phyloP scores from a whole-genome alignment of 2,113 vertebrate species.

The Nyctereutes procyonoides region DNA sequence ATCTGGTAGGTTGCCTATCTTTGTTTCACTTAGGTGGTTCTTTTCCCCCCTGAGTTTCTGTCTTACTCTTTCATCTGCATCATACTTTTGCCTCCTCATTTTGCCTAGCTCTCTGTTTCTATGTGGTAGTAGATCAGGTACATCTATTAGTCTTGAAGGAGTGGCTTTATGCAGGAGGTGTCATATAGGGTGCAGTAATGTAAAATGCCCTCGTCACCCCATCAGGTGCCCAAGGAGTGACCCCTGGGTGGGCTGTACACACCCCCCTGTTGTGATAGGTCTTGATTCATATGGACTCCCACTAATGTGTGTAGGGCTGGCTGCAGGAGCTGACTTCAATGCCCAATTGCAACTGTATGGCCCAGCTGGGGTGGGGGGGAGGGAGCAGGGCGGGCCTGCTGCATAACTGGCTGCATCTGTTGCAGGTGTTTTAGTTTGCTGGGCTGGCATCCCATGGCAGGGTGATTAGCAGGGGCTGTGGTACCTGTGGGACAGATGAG shows the following conservation, averaged over 20 bases:
- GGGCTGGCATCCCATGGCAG: not conserved
- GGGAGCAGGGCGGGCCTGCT: not conserved
- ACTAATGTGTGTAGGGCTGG: not conserved
- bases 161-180: not conserved
- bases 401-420: not conserved
- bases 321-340: not conserved
- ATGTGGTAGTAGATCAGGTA: not conserved
- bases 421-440: not conserved
- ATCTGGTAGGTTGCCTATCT: not conserved
- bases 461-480: not conserved
- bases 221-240: not conserved
- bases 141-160: not conserved
- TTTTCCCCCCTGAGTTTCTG: not conserved
- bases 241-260: not conserved
- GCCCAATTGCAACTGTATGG: not conserved
- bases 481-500: not conserved
- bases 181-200: not conserved
- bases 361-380: not conserved
- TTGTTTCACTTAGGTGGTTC: not conserved
- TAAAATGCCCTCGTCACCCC: not conserved
- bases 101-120: not conserved
- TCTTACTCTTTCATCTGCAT: not conserved
- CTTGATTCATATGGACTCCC: not conserved
- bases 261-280: not conserved
- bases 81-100: not conserved